A percentile compares a stretch with the other conserved stretches of the same genome.
These are phyloP conservation scores for Aleadryas rufinucha DNA, from an alignment of 2,113 vertebrate genomes.

Conservation along the genomic window DNA sequence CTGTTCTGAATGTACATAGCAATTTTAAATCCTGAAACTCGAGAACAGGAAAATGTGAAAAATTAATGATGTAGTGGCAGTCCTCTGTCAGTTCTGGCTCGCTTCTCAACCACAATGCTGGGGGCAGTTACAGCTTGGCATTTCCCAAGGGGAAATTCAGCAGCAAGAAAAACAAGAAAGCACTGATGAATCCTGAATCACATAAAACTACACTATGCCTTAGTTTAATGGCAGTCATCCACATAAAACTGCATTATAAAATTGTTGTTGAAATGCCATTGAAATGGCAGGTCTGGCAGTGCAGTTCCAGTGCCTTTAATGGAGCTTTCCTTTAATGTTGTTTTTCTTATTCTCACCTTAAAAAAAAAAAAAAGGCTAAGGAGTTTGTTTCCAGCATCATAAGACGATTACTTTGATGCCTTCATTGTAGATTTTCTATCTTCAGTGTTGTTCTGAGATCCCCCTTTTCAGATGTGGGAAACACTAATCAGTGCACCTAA, in stretches of 20 bases:
- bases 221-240: neutral
- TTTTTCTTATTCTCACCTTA: neutral
- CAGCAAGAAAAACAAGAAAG: neutral
- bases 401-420: neutral
- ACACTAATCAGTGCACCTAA: fast-evolving
- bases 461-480: neutral
- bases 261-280: neutral
- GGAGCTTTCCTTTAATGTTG: fast-evolving
- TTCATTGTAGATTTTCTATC: neutral
- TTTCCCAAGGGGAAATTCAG: neutral
- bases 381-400: neutral
- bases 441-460: neutral
- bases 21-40: neutral
- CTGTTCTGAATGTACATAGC: neutral
- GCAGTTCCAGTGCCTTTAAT: neutral
- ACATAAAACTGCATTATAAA: neutral
- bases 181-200: neutral
- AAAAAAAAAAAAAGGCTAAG: neutral
- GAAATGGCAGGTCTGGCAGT: neutral
- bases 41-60: neutral
- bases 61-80: neutral
- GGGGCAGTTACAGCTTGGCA: neutral
- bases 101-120: fast-evolving
- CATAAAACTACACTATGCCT: neutral
- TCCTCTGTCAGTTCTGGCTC: neutral